Evolutionary conservation across 2,797 vertebrate genomes (phyloP).

Genomic region (Bryconaethiops microstoma): DNA sequence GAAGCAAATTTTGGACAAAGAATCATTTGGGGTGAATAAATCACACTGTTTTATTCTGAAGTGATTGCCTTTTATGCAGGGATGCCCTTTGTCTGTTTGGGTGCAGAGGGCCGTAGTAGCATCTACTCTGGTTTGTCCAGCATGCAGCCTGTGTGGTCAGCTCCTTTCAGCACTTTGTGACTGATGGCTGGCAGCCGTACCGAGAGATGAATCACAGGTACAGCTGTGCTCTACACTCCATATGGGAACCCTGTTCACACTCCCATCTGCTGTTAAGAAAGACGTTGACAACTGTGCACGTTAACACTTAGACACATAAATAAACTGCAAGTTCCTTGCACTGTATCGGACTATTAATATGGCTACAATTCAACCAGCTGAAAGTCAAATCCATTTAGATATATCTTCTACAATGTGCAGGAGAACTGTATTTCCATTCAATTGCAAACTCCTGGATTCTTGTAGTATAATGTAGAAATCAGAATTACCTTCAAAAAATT

Average conservation of each 20-base stretch:
- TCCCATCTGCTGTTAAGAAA: constrained; percentile 23
- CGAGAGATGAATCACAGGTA: background rate
- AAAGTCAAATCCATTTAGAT: background rate
- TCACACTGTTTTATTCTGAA: background rate
- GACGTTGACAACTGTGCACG: constrained; percentile 2
- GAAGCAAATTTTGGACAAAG: no score
- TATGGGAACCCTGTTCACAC: background rate
- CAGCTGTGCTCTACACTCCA: background rate
- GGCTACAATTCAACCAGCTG: background rate
- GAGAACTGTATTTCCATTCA: background rate
- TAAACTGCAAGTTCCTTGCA: background rate
- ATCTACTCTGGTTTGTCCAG: constrained; percentile 15
- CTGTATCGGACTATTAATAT: background rate
- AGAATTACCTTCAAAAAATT: no score
- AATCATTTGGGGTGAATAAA: no score
- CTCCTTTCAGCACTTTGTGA: background rate
- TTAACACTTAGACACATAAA: background rate
- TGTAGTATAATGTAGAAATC: no score
- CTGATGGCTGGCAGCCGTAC: constrained; percentile 13
- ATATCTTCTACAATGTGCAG: background rate
- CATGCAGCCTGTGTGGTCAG: background rate
- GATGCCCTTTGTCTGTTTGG: background rate
- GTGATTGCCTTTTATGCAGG: background rate
- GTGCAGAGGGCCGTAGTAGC: background rate
- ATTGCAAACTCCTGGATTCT: no score